phyloP scores from a whole-genome alignment of 2,888 invertebrate genomes.

The Lottia gigantea region DNA sequence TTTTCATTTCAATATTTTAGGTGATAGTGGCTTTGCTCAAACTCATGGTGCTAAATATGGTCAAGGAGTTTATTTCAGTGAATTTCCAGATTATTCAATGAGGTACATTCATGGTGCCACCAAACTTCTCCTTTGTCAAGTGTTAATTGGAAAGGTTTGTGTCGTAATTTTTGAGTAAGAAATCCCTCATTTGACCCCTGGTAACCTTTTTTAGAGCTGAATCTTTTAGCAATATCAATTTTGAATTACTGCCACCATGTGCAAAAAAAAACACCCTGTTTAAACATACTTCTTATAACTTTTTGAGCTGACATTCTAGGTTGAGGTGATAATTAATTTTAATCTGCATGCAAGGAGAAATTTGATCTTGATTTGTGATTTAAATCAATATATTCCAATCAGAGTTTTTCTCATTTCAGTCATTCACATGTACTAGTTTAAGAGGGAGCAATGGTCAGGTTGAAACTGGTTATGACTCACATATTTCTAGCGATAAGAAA shows the following conservation, averaged over 20 bases:
- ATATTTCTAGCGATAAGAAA: background rate
- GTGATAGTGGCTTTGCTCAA: background rate
- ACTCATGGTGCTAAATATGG: constrained; percentile 23
- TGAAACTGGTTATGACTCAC: background rate
- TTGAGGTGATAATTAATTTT: too few relatives aligned
- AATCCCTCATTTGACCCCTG: too few relatives aligned
- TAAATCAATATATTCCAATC: too few relatives aligned
- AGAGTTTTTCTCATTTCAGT: background rate
- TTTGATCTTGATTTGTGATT: too few relatives aligned
- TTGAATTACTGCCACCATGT: too few relatives aligned
- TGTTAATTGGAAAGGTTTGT: constrained; percentile 53
- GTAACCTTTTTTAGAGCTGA: too few relatives aligned
- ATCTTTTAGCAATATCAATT: too few relatives aligned
- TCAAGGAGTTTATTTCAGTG: constrained; percentile 58
- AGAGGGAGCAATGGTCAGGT: background rate
- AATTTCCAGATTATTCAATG: constrained; percentile 56
- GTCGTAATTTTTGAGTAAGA: too few relatives aligned
- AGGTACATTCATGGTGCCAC: constrained; percentile 49
- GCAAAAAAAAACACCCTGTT: too few relatives aligned
- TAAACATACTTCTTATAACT: too few relatives aligned
- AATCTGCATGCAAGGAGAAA: too few relatives aligned
- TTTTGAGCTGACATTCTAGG: too few relatives aligned
- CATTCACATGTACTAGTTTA: background rate
- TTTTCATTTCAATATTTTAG: background rate
- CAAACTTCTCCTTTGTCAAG: constrained; percentile 53